These are phyloP conservation scores for Heliconius hortense DNA, from an alignment of 2,888 invertebrate species.

Conservation along the genomic window DNA sequence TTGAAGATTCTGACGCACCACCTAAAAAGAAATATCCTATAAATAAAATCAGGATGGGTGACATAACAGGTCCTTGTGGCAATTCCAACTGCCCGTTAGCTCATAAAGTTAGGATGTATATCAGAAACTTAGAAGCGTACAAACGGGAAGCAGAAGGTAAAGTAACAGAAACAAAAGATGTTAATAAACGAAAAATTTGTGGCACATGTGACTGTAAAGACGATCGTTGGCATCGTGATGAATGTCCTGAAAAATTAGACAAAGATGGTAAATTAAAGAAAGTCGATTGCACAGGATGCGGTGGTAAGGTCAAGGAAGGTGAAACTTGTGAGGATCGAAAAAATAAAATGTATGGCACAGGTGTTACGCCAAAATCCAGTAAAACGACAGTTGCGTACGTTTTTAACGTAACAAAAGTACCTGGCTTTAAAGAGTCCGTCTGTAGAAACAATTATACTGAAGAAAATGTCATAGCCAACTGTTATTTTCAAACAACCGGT, in stretches of 20 bases:
- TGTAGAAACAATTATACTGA: conserved; percentile 55
- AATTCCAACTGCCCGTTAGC: conserved; percentile 71
- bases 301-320: conserved; percentile 54
- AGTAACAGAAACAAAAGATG: conserved; percentile 50
- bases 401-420: conserved; percentile 54
- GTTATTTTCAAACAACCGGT: conserved; percentile 40
- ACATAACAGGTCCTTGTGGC: conserved; percentile 74
- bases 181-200: conserved; percentile 59
- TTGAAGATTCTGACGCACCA: conserved; percentile 40
- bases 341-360: conserved; percentile 56
- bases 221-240: conserved; percentile 67
- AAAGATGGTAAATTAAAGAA: conserved; percentile 43
- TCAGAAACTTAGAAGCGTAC: conserved; percentile 67
- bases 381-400: conserved; percentile 58
- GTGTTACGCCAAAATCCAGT: conserved; percentile 56
- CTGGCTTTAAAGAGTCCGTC: conserved; percentile 53
- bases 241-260: conserved; percentile 55
- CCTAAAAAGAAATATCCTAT: conserved; percentile 61
- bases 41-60: conserved; percentile 73
- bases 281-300: conserved; percentile 58
- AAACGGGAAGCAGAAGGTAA: conserved; percentile 56
- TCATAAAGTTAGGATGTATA: conserved; percentile 70
- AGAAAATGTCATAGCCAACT: conserved; percentile 49
- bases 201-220: conserved; percentile 71
- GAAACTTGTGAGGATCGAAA: conserved; percentile 65